Evolutionary conservation across 2,113 vertebrate species (phyloP).

Genomic region (Corvus hawaiiensis): DNA sequence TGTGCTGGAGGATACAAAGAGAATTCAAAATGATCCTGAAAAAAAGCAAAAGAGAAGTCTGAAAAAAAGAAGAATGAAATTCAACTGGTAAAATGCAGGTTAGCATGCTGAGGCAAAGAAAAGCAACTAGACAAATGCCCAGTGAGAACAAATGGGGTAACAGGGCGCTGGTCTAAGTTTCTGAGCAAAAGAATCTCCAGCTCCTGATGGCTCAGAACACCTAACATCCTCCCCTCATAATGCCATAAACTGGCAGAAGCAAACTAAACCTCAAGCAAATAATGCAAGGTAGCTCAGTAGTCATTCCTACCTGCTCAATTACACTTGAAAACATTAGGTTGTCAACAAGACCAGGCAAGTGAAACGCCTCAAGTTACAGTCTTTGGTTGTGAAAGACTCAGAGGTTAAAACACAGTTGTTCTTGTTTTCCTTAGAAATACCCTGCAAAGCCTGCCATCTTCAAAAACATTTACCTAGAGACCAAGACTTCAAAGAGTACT

Average conservation of each 20-base stretch:
- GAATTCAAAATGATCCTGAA: background rate
- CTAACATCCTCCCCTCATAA: background rate
- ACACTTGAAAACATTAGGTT: background rate
- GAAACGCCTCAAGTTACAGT: background rate
- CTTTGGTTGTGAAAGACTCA: background rate
- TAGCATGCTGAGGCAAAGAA: background rate
- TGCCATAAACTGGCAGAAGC: background rate
- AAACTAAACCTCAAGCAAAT: background rate
- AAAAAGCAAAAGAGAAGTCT: background rate
- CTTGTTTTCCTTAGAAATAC: background rate
- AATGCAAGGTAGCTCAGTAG: background rate
- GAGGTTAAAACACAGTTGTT: background rate
- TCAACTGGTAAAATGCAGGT: background rate
- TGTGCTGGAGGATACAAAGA: background rate
- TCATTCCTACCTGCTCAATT: background rate
- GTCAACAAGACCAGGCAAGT: background rate
- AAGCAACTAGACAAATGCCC: background rate
- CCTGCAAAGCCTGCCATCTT: background rate
- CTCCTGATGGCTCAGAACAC: background rate
- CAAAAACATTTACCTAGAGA: background rate
- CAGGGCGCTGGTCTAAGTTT: background rate
- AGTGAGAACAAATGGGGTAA: background rate
- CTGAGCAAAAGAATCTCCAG: background rate
- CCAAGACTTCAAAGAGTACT: background rate
- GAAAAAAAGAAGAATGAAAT: background rate